phyloP scores from a whole-genome alignment of 2,797 vertebrate species.

The Apogon talboti region DNA sequence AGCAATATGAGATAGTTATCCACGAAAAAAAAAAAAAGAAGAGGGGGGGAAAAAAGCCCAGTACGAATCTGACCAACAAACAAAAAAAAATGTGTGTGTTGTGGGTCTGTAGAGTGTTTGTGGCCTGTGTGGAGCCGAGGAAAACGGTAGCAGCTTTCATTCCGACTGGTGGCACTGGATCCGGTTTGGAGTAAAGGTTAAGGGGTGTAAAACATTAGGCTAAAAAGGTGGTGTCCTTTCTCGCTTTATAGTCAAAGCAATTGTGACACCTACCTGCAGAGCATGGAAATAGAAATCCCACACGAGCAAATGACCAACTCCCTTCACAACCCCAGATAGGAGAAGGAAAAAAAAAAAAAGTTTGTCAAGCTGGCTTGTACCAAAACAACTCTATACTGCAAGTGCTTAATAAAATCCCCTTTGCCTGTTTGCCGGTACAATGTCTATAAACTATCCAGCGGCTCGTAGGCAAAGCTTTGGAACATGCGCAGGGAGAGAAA shows the following conservation, averaged over 20 bases:
- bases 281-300: slow-evolving; percentile 87
- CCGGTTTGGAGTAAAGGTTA: slow-evolving; percentile 85
- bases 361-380: slow-evolving; percentile 18
- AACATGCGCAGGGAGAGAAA: slow-evolving; percentile 29
- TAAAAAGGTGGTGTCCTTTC: slow-evolving; percentile 86
- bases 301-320: slow-evolving; percentile 28
- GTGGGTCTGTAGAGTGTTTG: slow-evolving; percentile 24
- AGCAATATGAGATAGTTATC: slow-evolving; percentile 45
- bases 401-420: slow-evolving; percentile 57
- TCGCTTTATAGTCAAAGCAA: slow-evolving; percentile 94
- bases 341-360: slow-evolving; percentile 11
- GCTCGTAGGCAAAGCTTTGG: slow-evolving; percentile 27
- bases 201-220: slow-evolving; percentile 82
- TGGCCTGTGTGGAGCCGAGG: slow-evolving; percentile 79
- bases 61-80: slow-evolving; percentile 25
- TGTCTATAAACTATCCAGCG: slow-evolving; percentile 5
- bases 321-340: slow-evolving; percentile 16
- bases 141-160: slow-evolving; percentile 84
- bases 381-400: slow-evolving; percentile 27
- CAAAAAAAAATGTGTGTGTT: slow-evolving; percentile 13
- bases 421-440: slow-evolving; percentile 31
- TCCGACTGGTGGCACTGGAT: slow-evolving; percentile 89
- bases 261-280: slow-evolving; percentile 99
- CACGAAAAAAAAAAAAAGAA: slow-evolving; percentile 58
- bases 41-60: slow-evolving; percentile 42